Base-by-base conservation (phyloP, 2,113 vertebrate genomes). In the Carettochelys insculpta region DNA sequence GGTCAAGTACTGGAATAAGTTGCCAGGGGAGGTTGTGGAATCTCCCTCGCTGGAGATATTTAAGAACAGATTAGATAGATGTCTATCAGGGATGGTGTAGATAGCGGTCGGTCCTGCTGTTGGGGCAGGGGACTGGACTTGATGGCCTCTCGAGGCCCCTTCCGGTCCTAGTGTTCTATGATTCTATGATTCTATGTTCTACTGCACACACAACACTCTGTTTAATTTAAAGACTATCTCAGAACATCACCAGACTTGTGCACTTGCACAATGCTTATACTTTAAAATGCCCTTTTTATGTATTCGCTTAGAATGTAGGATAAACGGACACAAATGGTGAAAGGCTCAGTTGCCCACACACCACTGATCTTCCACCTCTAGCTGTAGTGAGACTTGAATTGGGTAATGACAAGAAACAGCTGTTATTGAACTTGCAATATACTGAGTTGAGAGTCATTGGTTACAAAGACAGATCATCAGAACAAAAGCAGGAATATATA, bases 341-440 rank as follows among this genome's bases (percentile, higher is more conserved):
- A 91, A 90, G 89, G 87, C 79, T 92, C 80, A 91, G 84, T 75
- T 80, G 82, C 75, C n/a, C 73, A 80, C 78, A 85, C 56, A 52
- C n/a, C 61, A 61, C 89, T 92, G 87, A 79, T 86, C 87, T 93
- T 92, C 89, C 77, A 94, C 93, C 86, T 95, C 87, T 95, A 87
- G 85, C 84, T 85, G 71, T 76, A 77, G 84, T 29, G 85, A 86
- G 84, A 88, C 54, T 61, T 58, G 87, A 86, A 89, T 92, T 87
- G 86, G 92, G 81, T 90, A 53, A 92, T 84, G 89, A 96, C 80
- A 85, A 94, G 89, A 87, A 94, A 71, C 89, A 94, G 90, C 83
- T 94, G 84, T 73, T 79, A 73, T 31, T 80, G 79, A 88, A 65
- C 50, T 38, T 1, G 1, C 13, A 25, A 12, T 56, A 45, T 71